Evolutionary conservation across 2,113 vertebrate species (phyloP).

Genomic region (Panthera tigris): DNA sequence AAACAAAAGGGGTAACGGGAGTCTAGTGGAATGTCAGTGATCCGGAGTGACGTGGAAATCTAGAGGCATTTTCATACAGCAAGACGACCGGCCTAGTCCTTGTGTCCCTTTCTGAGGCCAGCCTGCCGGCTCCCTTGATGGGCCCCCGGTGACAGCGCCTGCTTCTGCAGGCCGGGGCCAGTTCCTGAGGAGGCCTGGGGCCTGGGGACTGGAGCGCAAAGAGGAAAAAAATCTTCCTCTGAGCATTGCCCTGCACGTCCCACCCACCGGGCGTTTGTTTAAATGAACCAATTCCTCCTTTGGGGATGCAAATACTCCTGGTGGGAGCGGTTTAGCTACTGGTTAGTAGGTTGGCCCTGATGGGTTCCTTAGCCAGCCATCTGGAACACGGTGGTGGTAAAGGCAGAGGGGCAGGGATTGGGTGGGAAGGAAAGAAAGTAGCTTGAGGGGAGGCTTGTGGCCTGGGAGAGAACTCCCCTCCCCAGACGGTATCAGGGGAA

Average conservation of each 20-base stretch:
- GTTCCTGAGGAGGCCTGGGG: not conserved
- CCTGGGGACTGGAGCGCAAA: rapidly evolving
- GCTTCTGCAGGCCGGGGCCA: not conserved
- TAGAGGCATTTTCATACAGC: not conserved
- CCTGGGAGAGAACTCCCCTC: not conserved
- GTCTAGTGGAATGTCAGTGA: not conserved
- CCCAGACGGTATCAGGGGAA: not conserved
- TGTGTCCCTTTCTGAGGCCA: not conserved
- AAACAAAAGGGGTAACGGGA: not conserved
- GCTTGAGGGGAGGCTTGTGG: not conserved
- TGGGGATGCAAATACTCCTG: not conserved
- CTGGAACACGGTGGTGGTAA: not conserved
- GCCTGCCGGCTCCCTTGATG: not conserved
- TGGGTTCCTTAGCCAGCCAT: no score
- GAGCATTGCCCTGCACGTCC: rapidly evolving
- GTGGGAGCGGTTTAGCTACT: not conserved
- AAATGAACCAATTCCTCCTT: not conserved
- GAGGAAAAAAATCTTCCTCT: not conserved
- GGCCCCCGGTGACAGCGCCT: not conserved
- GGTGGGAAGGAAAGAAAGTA: not conserved
- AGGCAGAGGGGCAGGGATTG: not conserved
- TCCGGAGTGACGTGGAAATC: not conserved
- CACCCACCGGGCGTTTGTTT: not conserved
- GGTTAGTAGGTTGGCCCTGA: not conserved
- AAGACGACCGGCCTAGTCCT: not conserved